Conservation (phyloP, 2,797 vertebrate genomes). For the Cottoperca gobio region DNA sequence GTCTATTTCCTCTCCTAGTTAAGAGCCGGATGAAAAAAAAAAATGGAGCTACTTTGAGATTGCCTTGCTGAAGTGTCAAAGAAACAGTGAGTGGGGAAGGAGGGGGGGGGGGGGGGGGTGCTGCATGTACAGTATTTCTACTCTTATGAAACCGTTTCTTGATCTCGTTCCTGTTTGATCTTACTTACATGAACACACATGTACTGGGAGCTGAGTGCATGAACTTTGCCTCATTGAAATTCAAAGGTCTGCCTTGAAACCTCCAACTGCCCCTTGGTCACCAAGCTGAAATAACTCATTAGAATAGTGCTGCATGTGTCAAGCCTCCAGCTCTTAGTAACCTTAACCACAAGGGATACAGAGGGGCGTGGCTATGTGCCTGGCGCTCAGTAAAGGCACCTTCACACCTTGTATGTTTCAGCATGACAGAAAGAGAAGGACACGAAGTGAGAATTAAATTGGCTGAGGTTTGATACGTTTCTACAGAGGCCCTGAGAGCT, state of each 20-base stretch:
- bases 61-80: slow-evolving; percentile 10
- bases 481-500: not conserved
- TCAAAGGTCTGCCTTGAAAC: slow-evolving; percentile 71
- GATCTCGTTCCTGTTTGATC: slow-evolving; percentile 29
- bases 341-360: slow-evolving; percentile 61
- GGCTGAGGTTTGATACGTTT: slow-evolving; percentile 3
- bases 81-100: slow-evolving; percentile 3
- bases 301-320: slow-evolving; percentile 64
- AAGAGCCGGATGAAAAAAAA: not conserved
- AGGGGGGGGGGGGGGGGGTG: no score
- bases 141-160: slow-evolving; percentile 11
- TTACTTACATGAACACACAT: slow-evolving; percentile 23
- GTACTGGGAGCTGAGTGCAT: not conserved
- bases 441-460: not conserved
- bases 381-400: slow-evolving; percentile 44
- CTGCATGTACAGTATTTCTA: not conserved
- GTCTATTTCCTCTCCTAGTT: slow-evolving; percentile 23
- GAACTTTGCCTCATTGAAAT: slow-evolving; percentile 75
- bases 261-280: slow-evolving; percentile 60
- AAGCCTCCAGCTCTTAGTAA: slow-evolving; percentile 61
- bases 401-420: slow-evolving; percentile 29
- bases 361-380: slow-evolving; percentile 3
- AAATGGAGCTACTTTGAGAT: not conserved
- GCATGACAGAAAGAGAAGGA: not conserved
- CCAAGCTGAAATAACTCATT: slow-evolving; percentile 76